phyloP scores from a whole-genome alignment of 2,113 vertebrate genomes.

The Anser brachyrhynchus region DNA sequence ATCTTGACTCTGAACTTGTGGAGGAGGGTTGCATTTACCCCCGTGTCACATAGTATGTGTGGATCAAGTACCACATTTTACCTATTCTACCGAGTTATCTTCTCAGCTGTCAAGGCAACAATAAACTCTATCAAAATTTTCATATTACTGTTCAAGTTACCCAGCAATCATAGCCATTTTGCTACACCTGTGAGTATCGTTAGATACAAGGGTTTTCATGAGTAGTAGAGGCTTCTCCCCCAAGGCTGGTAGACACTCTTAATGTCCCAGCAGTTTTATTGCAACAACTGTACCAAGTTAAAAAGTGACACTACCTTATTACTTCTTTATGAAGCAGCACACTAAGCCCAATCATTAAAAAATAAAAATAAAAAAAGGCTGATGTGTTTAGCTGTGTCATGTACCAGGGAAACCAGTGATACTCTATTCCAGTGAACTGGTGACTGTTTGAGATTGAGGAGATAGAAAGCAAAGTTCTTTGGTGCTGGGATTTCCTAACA shows the following conservation, averaged over 20 bases:
- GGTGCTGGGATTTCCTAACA: background rate
- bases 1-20: background rate
- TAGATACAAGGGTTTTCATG: background rate
- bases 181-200: background rate
- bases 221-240: background rate
- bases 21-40: background rate
- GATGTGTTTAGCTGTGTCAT: background rate
- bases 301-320: background rate
- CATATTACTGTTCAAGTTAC: background rate
- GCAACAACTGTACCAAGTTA: background rate
- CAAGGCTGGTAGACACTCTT: background rate
- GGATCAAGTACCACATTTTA: background rate
- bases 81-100: background rate
- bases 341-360: background rate
- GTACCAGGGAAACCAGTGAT: background rate
- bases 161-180: background rate
- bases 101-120: background rate
- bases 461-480: background rate
- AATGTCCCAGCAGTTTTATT: background rate
- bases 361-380: no score
- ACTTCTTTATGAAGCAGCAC: background rate
- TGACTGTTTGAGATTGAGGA: background rate
- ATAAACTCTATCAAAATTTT: background rate
- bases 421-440: background rate
- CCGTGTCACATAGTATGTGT: background rate